Evolutionary conservation across 2,797 vertebrate genomes (phyloP), one percentile per base, ranked within the genome.

Genomic region (Philypnodon macrostomus): DNA sequence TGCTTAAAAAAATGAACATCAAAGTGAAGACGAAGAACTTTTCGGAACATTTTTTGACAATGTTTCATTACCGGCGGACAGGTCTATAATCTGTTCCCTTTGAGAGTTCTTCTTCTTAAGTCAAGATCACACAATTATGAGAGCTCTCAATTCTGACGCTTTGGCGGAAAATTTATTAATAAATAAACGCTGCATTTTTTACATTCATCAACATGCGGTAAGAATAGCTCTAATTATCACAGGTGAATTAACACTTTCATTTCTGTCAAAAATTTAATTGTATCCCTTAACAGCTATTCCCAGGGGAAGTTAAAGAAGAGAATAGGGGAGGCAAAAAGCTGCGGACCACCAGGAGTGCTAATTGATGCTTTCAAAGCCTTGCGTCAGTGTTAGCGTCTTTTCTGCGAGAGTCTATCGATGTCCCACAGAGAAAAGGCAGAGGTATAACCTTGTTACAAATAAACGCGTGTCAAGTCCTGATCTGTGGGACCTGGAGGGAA

Each of bases 191-290:
- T 63, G 69, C 70, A 79, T 85, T 84, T 41, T 77, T 80, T 78
- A 79, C 80, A 67, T 83, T 88, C 81, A 84, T 85, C 84, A 87
- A 76, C 83, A 78, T 83, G 81, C 73, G 42, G 81, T 70, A 88
- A 88, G 84, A 89, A 89, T 83, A 90, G 86, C 87, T 83, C 75
- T 86, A 85, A 87, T 91, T 90, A 83, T 89, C 80, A 86, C 88
- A 87, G 88, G 87, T 90, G 86, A 91, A 90, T 91, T 89, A 91
- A 85, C 89, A 75, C 86, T 89, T 90, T 87, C 83, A 85, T 88
- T 86, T 90, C 88, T 90, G 89, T 91, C 88, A 91, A 88, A 89
- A 90, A 91, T 88, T 87, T 90, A 88, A 90, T 91, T 89, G 87
- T 89, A 85, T 89, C 83, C 81, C 79, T 86, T 79, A 88, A 83